Evolutionary conservation across 1,140 invertebrate species (phyloP), one percentile per base, ranked within the genome.

Genomic region (Listronotus bonariensis): DNA sequence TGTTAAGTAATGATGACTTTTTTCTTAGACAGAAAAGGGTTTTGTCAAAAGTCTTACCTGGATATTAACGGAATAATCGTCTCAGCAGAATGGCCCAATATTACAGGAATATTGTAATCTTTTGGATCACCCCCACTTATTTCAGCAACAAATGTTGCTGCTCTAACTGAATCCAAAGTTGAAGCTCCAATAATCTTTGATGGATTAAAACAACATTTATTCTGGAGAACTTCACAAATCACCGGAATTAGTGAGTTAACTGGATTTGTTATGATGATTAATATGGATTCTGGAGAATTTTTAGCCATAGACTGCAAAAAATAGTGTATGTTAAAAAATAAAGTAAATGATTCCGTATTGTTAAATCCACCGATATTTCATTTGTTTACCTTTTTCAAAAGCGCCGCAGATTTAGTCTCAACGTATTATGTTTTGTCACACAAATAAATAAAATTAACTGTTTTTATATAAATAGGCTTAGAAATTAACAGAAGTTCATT

Each of bases 61-160:
- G 92, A 93, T 15, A 94, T 84, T 9, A 95, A 76, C 0, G 92
- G 92, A n/a, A 95, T 84, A 76, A 93, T 92, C 0, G 91, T 94
- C n/a, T 83, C 79, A 4, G 87, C 85, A 38, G 88, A 87, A 72
- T 91, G 87, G 32, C 92, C 92, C 11, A 92, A 92, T 63, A 95
- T 84, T 0, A 95, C 88, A 0, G 92, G 92, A 7, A 92, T 86
- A 41, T 84, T 80, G 0, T 91, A 87, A 61, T 85, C 82, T 71
- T 85, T 82, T 0, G 90, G 87, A 40, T 86, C 83, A 3, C 88
- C 69, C 0, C 79, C 72, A 3, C 84, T 69, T 48, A 82, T 76
- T 52, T 84, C 78, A 0, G 84, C 82, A 0, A 84, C 75, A 15
- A 92, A 90, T 8, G 85, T 87, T 74, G 91, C 92, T 1, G 91